phyloP scores from a whole-genome alignment of 2,797 vertebrate species.

The Lemur catta region DNA sequence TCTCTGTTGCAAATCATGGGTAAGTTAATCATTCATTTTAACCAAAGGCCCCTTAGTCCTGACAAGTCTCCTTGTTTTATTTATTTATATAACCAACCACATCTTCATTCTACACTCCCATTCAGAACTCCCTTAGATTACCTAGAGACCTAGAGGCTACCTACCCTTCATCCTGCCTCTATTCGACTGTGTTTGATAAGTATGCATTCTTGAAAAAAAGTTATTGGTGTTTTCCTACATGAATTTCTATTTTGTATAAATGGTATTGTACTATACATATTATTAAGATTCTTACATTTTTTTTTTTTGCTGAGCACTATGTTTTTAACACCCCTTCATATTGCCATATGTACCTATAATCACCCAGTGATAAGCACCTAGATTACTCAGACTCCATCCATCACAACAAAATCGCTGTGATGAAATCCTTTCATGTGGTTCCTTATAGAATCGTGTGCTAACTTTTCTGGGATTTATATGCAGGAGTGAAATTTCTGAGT shows the following conservation, averaged over 20 bases:
- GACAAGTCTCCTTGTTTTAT: not conserved
- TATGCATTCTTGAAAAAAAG: not conserved
- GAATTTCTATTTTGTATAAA: not conserved
- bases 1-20: not conserved
- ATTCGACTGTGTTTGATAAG: not conserved
- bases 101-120: not conserved
- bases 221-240: not conserved
- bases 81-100: not conserved
- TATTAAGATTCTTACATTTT: not conserved
- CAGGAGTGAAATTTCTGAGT: not conserved
- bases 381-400: not conserved
- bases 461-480: not conserved
- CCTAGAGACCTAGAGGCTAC: too few species aligned
- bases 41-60: not conserved
- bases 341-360: not conserved
- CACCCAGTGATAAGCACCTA: not conserved
- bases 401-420: not conserved
- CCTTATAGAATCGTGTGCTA: not conserved
- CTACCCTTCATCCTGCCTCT: rapidly evolving
- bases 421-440: not conserved
- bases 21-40: not conserved
- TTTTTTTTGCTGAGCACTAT: not conserved
- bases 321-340: not conserved
- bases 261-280: not conserved
- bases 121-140: not conserved